Evolutionary conservation across 2,113 vertebrate genomes (phyloP), one percentile per base, ranked within the genome.

Genomic region (Motacilla tschutschensis): DNA sequence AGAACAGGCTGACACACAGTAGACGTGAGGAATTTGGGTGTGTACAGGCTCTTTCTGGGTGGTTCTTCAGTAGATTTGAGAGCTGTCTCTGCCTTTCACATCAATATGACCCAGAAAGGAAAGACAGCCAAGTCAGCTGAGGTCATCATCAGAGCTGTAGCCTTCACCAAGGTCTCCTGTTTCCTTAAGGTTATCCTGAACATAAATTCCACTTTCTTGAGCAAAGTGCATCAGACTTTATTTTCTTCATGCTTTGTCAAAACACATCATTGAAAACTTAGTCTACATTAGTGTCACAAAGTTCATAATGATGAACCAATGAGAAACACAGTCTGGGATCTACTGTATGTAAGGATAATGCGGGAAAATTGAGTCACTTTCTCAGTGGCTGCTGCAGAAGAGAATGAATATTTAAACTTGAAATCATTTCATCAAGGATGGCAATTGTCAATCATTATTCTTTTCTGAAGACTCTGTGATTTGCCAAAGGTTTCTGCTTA

Each of bases 31-130:
- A 96, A 94, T 94, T 89, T 95, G 93, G 93, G 87, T 94, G 90
- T 74, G 79, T 95, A 91, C 80, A 87, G 83, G 88, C 93, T 94
- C 73, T 94, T 97, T 75, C 94, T 97, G 88, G 93, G 91, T 94
- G 38, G 20, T 80, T 97, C 96, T 95, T 95, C 94, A 90, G 95
- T 94, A 94, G 91, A 97, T 95, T 96, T 96, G 94, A 96, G 86
- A 95, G 85, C 96, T 96, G 96, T 98, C 97, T 98, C 94, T 92
- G 95, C 96, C 83, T 97, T 97, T 94, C 96, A 97, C 89, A 94
- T 98, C 97, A 98, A 40, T 63, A 90, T 96, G 96, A 98, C 98
- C 98, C 97, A 97, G 96, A 98, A 98, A 98, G 70, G 9, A 92
- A 92, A 76, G 85, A 92, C 43, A 47, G 74, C 57, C 77, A 76